These are phyloP conservation scores for Urocynchramus pylzowi DNA, from an alignment of 2,113 vertebrate genomes.

Conservation along the genomic window DNA sequence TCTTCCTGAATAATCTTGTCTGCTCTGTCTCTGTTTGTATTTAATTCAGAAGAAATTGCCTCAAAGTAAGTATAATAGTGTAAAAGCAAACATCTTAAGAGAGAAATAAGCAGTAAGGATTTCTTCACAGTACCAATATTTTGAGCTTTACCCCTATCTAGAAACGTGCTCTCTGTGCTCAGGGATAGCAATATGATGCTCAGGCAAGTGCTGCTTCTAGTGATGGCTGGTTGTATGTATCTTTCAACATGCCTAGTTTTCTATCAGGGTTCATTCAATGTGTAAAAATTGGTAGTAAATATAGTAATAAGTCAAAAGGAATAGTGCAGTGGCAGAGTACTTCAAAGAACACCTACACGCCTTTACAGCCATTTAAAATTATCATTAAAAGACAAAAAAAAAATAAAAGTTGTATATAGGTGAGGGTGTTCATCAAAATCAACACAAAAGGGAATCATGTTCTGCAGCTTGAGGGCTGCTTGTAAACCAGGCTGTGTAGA, in stretches of 20 bases:
- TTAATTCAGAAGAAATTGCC: neutral
- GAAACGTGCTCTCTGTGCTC: neutral
- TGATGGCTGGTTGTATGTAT: accelerated
- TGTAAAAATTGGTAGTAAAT: neutral
- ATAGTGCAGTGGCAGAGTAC: neutral
- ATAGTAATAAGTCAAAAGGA: neutral
- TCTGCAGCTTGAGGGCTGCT: neutral
- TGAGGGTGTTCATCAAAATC: neutral
- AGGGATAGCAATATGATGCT: neutral
- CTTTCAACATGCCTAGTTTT: neutral
- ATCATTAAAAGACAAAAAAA: neutral
- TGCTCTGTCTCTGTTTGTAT: neutral
- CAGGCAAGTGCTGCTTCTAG: neutral
- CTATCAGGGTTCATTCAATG: neutral
- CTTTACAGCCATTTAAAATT: neutral
- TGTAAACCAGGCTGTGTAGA: neutral
- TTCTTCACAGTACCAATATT: neutral
- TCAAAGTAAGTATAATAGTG: neutral
- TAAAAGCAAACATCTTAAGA: neutral
- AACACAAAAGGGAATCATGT: neutral
- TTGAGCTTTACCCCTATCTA: neutral
- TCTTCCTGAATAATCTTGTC: neutral
- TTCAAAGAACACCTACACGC: neutral
- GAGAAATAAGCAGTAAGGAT: neutral
- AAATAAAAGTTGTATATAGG: neutral